Evolutionary conservation across 2,113 vertebrate species (phyloP).

Genomic region (Chaenogobius annularis): DNA sequence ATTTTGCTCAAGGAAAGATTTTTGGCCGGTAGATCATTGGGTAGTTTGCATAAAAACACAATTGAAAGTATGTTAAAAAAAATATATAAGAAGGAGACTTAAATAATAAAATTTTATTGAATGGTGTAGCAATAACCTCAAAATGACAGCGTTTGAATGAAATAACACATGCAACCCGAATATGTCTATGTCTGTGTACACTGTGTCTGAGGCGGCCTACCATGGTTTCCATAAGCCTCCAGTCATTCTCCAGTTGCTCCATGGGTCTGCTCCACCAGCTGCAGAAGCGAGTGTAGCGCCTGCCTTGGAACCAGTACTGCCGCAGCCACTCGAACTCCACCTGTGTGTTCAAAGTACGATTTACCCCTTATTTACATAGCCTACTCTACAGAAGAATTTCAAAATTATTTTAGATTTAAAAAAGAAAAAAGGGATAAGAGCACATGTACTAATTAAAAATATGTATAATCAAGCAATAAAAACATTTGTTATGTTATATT

Average conservation of each 20-base stretch:
- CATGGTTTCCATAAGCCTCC: slow-evolving; percentile 92
- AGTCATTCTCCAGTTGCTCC: slow-evolving; percentile 85
- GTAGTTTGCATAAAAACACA: slow-evolving; percentile 49
- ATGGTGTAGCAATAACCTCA: background rate
- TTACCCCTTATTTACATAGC: background rate
- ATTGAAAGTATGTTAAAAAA: slow-evolving; percentile 3
- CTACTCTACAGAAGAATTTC: too few species aligned
- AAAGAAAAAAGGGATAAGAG: too few species aligned
- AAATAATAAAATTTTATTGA: background rate
- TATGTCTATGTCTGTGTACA: slow-evolving; percentile 1
- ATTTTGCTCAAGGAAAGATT: slow-evolving; percentile 20
- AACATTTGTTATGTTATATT: too few species aligned
- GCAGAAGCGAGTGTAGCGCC: slow-evolving; percentile 85
- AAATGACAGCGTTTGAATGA: background rate
- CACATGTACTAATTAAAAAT: too few species aligned
- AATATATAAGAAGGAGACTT: background rate
- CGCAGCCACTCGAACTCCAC: slow-evolving; percentile 97
- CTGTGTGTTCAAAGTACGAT: slow-evolving; percentile 60
- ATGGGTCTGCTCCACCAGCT: slow-evolving; percentile 94
- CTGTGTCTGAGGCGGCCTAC: slow-evolving; percentile 71
- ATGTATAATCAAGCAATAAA: too few species aligned
- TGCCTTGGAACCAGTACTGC: slow-evolving; percentile 98
- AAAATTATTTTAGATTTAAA: too few species aligned
- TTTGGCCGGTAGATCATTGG: slow-evolving; percentile 37
- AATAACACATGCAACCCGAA: background rate